A percentile compares a stretch with the other conserved stretches of the same genome.
These are phyloP conservation scores for Pemphigus obesinymphae DNA, from an alignment of 1,140 invertebrate species.

Conservation along the genomic window DNA sequence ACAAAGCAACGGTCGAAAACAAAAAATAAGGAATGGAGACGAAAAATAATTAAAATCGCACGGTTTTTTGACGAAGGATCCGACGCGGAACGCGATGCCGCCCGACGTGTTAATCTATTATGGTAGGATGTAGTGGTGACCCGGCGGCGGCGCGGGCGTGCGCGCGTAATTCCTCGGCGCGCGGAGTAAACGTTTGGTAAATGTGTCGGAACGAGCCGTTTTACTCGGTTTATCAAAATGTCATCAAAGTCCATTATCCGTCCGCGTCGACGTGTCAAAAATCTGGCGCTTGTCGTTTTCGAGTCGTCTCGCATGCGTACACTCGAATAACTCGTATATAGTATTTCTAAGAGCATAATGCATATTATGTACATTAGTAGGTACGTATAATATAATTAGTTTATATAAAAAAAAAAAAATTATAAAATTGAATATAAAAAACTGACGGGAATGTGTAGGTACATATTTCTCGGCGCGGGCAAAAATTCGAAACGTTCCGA, in stretches of 20 bases:
- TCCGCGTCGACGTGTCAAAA: background rate
- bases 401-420: no score
- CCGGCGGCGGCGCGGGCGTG: background rate
- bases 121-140: background rate
- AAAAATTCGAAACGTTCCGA: background rate
- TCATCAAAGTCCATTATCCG: slow-evolving; percentile 20
- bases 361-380: no score
- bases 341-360: no score
- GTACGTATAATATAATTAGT: no score
- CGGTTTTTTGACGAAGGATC: slow-evolving; percentile 31
- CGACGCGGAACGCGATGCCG: slow-evolving; percentile 33
- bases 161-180: background rate
- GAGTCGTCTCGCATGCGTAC: background rate
- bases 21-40: slow-evolving; percentile 2
- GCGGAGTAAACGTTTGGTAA: background rate
- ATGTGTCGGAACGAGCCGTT: background rate
- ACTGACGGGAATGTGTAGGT: no score
- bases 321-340: background rate
- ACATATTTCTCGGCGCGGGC: background rate
- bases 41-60: slow-evolving; percentile 42
- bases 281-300: background rate
- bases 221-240: background rate
- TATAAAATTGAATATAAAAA: no score
- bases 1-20: background rate
- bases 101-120: slow-evolving; percentile 21